Conservation (phyloP, 2,113 vertebrate genomes). For the Gopherus flavomarginatus region DNA sequence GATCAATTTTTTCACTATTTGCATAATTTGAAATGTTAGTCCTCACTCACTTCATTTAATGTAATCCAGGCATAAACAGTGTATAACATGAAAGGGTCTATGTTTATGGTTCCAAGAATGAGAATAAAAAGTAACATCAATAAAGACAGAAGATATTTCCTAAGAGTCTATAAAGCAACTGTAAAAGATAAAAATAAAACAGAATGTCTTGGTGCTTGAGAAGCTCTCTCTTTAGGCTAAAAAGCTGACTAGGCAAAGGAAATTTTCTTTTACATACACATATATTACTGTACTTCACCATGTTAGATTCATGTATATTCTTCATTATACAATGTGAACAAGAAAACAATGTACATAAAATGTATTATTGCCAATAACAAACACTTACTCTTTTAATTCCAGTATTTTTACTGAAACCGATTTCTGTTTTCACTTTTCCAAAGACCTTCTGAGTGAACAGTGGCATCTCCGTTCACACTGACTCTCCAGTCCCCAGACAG, state of each 20-base stretch:
- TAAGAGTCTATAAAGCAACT: neutral
- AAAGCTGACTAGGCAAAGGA: neutral
- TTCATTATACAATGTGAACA: neutral
- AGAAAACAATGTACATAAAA: neutral
- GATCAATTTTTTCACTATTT: neutral
- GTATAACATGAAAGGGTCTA: neutral
- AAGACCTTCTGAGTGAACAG: accelerated
- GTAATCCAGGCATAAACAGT: neutral
- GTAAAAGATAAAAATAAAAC: neutral
- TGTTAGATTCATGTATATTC: accelerated
- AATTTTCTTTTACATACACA: neutral
- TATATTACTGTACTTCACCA: accelerated
- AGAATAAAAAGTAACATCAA: neutral
- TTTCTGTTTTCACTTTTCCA: neutral
- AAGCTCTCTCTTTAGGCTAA: neutral
- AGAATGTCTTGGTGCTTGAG: neutral
- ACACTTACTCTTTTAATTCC: neutral
- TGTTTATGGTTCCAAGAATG: neutral
- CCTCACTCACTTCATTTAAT: neutral
- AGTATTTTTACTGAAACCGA: neutral
- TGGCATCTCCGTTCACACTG: neutral
- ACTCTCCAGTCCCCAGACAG: neutral
- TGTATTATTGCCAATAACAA: neutral
- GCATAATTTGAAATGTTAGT: neutral
- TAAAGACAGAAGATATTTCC: neutral